These are phyloP conservation scores for Zaprionus africanus DNA, from an alignment of 1,140 invertebrate genomes.

Conservation along the genomic window DNA sequence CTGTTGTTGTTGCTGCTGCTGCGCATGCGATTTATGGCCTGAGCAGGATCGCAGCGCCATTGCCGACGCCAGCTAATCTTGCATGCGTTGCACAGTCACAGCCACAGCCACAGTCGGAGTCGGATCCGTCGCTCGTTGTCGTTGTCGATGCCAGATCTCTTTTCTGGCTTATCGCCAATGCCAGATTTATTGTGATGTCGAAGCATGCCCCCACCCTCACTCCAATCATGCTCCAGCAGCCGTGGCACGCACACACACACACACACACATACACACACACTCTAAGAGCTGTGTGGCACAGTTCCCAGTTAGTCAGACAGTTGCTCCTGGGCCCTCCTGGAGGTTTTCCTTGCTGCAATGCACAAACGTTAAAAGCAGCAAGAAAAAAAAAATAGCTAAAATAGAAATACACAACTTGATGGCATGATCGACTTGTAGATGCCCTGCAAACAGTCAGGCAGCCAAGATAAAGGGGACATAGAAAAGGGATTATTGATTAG, in stretches of 20 bases:
- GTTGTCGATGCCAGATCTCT: constrained; percentile 44
- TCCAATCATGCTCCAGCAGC: not conserved
- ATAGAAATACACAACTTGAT: constrained; percentile 4
- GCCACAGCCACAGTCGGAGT: too few species aligned
- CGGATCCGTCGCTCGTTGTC: constrained; percentile 34
- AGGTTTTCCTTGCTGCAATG: constrained; percentile 13
- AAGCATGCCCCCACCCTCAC: not conserved
- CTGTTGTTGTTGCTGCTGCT: constrained; percentile 21
- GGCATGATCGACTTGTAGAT: not conserved
- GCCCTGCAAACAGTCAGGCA: not conserved
- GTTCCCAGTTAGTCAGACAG: constrained; percentile 39
- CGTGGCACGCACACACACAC: constrained; percentile 16
- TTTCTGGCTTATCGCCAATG: constrained; percentile 50
- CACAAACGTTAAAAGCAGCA: not conserved
- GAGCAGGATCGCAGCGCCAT: constrained; percentile 76
- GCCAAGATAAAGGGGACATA: not conserved
- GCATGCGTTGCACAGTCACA: constrained; percentile 77
- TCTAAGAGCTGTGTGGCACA: constrained; percentile 34
- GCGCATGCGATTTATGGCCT: constrained; percentile 73
- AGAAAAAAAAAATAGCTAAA: not conserved
- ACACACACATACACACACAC: not conserved
- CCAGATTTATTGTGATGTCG: constrained; percentile 79
- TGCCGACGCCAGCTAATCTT: constrained; percentile 73
- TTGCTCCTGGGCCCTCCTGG: constrained; percentile 29
- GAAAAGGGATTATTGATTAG: too few species aligned